phyloP scores from a whole-genome alignment of 2,888 invertebrate species.

The Branchellion lobata region DNA sequence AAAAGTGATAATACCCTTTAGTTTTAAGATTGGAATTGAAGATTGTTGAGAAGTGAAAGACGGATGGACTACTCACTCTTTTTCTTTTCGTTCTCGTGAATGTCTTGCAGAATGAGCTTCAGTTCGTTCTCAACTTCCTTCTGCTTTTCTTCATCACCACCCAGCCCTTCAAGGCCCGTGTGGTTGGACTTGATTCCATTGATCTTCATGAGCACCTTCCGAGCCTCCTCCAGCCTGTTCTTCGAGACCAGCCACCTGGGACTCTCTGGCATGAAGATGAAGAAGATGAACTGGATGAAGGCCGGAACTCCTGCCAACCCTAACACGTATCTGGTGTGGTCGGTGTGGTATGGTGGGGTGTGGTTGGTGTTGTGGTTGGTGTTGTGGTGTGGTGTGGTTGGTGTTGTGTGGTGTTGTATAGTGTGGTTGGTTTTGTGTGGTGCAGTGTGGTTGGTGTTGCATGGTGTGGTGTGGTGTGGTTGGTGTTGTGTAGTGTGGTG shows the following conservation, averaged over 20 bases:
- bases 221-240: conserved; percentile 49
- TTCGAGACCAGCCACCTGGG: conserved; percentile 65
- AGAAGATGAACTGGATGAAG: conserved; percentile 65
- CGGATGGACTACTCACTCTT: background rate
- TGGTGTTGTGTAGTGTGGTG: no score
- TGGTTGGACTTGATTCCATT: background rate
- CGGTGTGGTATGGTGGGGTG: no score
- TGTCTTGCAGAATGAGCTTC: conserved; percentile 31
- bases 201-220: conserved; percentile 37
- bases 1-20: no score
- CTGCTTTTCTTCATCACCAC: conserved; percentile 30
- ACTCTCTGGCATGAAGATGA: conserved; percentile 67
- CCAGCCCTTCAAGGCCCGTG: background rate
- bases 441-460: no score
- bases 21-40: background rate
- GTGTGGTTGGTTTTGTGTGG: no score
- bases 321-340: conserved; percentile 64
- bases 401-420: no score
- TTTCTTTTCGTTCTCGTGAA: background rate
- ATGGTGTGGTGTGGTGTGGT: no score
- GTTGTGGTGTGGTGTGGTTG: no score
- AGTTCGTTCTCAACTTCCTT: conserved; percentile 35
- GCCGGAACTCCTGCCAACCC: conserved; percentile 66
- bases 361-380: no score
- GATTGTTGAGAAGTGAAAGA: background rate